phyloP scores from a whole-genome alignment of 2,797 vertebrate species.

The Galaxias olidus region DNA sequence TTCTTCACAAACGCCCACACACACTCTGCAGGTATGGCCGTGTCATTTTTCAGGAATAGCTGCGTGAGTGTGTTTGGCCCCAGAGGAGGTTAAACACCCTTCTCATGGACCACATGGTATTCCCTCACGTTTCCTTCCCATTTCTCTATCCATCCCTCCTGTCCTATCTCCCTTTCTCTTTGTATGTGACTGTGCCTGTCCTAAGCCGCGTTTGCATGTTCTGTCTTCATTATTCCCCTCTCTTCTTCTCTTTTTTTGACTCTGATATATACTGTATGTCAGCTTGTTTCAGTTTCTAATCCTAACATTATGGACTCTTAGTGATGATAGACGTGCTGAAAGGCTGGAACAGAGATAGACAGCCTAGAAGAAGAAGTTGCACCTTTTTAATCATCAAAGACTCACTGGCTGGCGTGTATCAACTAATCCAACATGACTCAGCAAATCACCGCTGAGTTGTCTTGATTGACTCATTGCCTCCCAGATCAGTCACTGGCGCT shows the following conservation, averaged over 20 bases:
- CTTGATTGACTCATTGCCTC: constrained; percentile 32
- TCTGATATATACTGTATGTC: not conserved
- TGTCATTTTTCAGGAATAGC: not conserved
- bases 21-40: too few relatives aligned
- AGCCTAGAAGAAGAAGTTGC: too few relatives aligned
- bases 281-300: too few relatives aligned
- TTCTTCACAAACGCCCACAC: too few relatives aligned
- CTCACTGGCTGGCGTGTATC: constrained; percentile 31
- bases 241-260: constrained; percentile 19
- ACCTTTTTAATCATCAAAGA: not conserved
- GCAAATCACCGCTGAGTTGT: constrained; percentile 6
- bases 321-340: too few relatives aligned
- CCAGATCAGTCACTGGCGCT: too few relatives aligned
- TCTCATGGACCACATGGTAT: too few relatives aligned
- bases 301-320: too few relatives aligned
- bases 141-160: not conserved
- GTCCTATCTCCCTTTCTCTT: too few relatives aligned
- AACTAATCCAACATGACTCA: constrained; percentile 33
- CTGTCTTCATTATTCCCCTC: not conserved
- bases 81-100: not conserved
- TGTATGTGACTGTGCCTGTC: too few relatives aligned
- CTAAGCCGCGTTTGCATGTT: not conserved
- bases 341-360: too few relatives aligned
- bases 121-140: not conserved
- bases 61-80: constrained; percentile 19